A percentile compares a stretch with the other conserved stretches of the same genome.
Evolutionary conservation across 2,113 vertebrate genomes (phyloP).

Genomic region (Alligator mississippiensis): DNA sequence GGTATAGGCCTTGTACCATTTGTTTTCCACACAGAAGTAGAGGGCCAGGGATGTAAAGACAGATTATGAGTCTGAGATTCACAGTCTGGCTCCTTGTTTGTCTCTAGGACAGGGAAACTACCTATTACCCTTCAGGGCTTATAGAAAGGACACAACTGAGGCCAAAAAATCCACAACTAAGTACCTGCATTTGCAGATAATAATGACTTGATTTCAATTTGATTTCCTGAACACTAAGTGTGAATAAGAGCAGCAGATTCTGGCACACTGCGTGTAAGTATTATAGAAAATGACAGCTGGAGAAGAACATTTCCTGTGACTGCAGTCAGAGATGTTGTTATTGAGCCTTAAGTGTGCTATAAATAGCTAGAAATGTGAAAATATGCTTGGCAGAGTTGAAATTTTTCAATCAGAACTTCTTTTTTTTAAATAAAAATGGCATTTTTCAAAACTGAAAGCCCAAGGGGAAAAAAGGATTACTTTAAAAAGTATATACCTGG

Average conservation of each 20-base stretch:
- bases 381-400: neutral
- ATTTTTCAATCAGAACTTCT: neutral
- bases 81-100: neutral
- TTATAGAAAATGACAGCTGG: neutral
- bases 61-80: neutral
- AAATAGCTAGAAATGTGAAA: neutral
- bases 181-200: neutral
- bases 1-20: neutral
- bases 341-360: neutral
- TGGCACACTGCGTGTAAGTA: neutral
- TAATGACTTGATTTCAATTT: neutral
- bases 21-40: neutral
- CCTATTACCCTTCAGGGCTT: neutral
- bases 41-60: neutral
- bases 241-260: neutral
- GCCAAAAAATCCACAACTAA: neutral
- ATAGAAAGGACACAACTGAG: neutral
- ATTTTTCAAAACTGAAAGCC: neutral
- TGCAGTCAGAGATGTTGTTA: neutral
- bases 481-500: accelerated
- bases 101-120: neutral
- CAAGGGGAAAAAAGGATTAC: accelerated
- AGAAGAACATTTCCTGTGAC: neutral
- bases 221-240: neutral
- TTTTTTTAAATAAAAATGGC: neutral